phyloP scores from a whole-genome alignment of 1,140 invertebrate species.

The Zaprionus tsacasi region DNA sequence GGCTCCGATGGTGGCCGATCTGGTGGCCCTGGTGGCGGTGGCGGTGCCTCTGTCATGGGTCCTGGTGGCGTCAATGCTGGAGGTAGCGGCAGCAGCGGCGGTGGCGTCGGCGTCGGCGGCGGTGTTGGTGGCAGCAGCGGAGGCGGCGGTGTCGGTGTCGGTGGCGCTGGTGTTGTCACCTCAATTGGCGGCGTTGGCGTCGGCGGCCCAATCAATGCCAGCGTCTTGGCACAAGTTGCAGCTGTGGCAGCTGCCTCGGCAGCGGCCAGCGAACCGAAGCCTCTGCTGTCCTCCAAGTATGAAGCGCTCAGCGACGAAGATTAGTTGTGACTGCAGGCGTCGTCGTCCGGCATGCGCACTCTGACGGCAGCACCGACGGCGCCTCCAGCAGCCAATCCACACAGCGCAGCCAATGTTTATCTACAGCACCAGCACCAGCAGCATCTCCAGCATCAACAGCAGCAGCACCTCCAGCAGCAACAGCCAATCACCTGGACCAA shows the following conservation, averaged over 20 bases:
- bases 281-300: constrained; percentile 92
- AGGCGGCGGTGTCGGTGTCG: constrained; percentile 31
- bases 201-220: constrained; percentile 61
- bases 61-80: not conserved
- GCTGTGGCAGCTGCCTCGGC: constrained; percentile 78
- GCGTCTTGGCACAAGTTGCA: constrained; percentile 66
- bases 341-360: constrained; percentile 64
- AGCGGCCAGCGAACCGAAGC: constrained; percentile 88
- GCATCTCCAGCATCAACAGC: constrained; percentile 19
- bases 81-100: constrained; percentile 2
- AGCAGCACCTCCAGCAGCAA: constrained; percentile 17
- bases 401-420: constrained; percentile 42
- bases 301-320: constrained; percentile 95
- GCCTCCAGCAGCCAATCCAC: constrained; percentile 54
- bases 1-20: constrained; percentile 45
- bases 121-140: constrained; percentile 64
- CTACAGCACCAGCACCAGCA: constrained; percentile 42
- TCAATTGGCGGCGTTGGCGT: constrained; percentile 65
- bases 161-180: constrained; percentile 14
- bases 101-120: constrained; percentile 53
- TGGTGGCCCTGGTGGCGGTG: constrained; percentile 44
- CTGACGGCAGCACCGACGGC: constrained; percentile 64
- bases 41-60: constrained; percentile 9
- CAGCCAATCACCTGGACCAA: constrained; percentile 35
- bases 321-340: constrained; percentile 85